Conservation (phyloP, 2,113 vertebrate species). For the Hippocampus abdominalis region DNA sequence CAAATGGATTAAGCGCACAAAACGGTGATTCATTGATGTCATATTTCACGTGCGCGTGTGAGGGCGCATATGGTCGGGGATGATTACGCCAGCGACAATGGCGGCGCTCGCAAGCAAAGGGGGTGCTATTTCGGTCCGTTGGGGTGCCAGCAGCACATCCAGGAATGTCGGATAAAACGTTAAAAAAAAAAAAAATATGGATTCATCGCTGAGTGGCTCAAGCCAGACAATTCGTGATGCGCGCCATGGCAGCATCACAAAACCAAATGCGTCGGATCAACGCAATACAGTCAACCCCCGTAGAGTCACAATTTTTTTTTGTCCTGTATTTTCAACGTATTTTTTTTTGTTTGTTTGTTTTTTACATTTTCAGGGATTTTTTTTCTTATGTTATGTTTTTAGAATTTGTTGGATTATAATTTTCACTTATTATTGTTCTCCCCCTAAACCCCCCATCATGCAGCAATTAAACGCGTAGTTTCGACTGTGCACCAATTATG, state of each 20-base stretch:
- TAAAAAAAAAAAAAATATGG: background rate
- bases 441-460: too few relatives aligned
- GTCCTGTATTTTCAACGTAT: too few relatives aligned
- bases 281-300: too few relatives aligned
- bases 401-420: too few relatives aligned
- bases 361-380: too few relatives aligned
- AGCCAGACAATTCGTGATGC: background rate
- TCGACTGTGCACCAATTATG: too few relatives aligned
- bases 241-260: background rate
- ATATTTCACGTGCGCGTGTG: conserved; percentile 47
- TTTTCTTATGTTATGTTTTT: too few relatives aligned
- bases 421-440: too few relatives aligned
- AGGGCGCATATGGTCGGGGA: conserved; percentile 44
- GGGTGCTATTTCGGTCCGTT: conserved; percentile 33
- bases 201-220: background rate
- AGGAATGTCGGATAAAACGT: background rate
- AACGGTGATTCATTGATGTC: conserved; percentile 66
- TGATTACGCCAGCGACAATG: conserved; percentile 55
- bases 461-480: too few relatives aligned
- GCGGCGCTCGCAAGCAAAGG: conserved; percentile 20
- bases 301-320: too few relatives aligned
- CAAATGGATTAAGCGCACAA: conserved; percentile 64
- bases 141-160: background rate
- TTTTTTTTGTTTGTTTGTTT: too few relatives aligned
- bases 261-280: too few relatives aligned